Evolutionary conservation across 2,888 invertebrate species (phyloP), one percentile per base, ranked within the genome.

Genomic region (Dolichomitus sp.): DNA sequence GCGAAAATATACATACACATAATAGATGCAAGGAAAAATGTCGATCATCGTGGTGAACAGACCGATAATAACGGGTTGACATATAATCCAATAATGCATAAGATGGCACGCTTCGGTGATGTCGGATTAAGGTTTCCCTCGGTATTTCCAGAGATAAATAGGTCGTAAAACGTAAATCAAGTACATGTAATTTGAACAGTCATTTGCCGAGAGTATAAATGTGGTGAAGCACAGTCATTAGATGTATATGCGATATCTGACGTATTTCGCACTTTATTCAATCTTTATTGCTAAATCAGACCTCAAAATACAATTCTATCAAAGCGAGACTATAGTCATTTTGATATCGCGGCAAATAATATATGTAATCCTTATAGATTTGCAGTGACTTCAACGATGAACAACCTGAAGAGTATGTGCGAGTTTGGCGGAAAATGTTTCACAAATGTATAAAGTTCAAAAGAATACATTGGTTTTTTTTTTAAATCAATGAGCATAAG

Each of bases 51-150:
- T 63, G 33, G 42, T 23, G 52, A 23, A 33, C 4, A 40, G n/a
- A 57, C 17, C 37, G 73, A 73, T 68, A 70, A 59, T 68, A 37
- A 69, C 9, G 54, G 70, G 45, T 66, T 40, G 66, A 57, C 37
- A 19, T 66, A 61, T 66, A 61, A 70, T 63, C 42, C 63, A 63
- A 70, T 54, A 69, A 77, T 70, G 61, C 52, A 69, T 69, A 40
- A 77, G 37, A 42, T 63, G 52, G 48, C 50, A 61, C 50, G 61
- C 23, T 37, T 50, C 30, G 11, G 12, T 48, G 50, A 19, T 11
- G 50, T 33, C 52, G 27, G 50, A 30, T 72, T 4, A 17, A 45
- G 9, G 30, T 37, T 66, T 42, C 19, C 30, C 30, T 65, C n/a
- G 19, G 48, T 27, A 45, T 72, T 40, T 48, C 12, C 17, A 37